Evolutionary conservation across 64 coral and sea anemone genomes (phyloP).

Genomic region (Montipora capricornis): DNA sequence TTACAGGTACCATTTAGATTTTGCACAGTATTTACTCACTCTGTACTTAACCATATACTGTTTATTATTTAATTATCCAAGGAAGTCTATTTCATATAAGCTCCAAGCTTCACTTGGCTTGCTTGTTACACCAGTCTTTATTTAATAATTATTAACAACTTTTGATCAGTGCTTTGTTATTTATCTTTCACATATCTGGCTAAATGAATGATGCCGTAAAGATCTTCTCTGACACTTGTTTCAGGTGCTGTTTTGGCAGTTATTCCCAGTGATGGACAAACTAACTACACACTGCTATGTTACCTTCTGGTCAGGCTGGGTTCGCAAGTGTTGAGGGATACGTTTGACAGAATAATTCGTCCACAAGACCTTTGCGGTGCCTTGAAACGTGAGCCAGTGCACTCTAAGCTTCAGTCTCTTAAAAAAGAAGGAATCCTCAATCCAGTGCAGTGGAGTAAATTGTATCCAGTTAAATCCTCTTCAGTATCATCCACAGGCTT

Average conservation of each 20-base stretch:
- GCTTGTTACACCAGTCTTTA: not conserved
- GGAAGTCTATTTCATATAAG: too few species aligned
- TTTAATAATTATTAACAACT: not conserved
- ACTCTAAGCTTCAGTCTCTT: not conserved
- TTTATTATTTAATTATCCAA: too few species aligned
- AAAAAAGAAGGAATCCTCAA: slow-evolving; percentile 17
- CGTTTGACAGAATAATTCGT: slow-evolving; percentile 41
- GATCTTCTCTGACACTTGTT: not conserved
- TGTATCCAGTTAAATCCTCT: slow-evolving; percentile 43
- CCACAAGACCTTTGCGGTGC: slow-evolving; percentile 30
- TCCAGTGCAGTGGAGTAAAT: slow-evolving; percentile 54
- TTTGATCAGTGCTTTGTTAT: too few species aligned
- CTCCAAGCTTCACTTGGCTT: too few species aligned
- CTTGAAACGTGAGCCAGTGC: slow-evolving; percentile 1
- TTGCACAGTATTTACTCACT: too few species aligned
- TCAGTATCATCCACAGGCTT: slow-evolving; percentile 57
- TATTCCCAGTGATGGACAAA: slow-evolving; percentile 24
- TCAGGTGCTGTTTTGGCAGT: not conserved
- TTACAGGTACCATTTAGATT: too few species aligned
- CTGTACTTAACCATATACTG: too few species aligned
- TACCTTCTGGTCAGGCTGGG: slow-evolving; percentile 44
- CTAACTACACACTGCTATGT: slow-evolving; percentile 37
- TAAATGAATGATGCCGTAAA: too few species aligned
- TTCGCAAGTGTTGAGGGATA: slow-evolving; percentile 43
- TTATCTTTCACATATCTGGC: too few species aligned